Base-by-base conservation (phyloP, 2,797 vertebrate species). In the Champsocephalus esox region DNA sequence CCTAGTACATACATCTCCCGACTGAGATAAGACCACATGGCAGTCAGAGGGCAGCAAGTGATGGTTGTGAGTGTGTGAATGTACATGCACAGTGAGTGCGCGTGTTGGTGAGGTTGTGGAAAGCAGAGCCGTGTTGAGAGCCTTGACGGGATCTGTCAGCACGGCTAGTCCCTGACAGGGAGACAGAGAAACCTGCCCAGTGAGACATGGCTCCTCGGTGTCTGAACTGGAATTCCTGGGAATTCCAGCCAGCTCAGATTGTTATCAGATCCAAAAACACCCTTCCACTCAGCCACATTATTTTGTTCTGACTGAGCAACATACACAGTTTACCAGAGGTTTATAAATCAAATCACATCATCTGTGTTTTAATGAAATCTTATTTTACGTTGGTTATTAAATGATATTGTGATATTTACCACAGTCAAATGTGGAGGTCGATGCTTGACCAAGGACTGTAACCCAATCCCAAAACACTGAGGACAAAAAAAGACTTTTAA, bases 161-260 rank as follows among this genome's bases (percentile, higher is more conserved):
- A 6, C 55, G 62, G 75, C 64, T 63, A 55, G 73, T 70, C 79
- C 49, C 62, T 55, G 80, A 82, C 70, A 44, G 62, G 67, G 83
- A 86, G 75, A 64, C 71, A 38, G 71, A 75, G 83, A 83, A 88
- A 85, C 82, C 74, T 85, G 87, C 85, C 69, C 81, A 80, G 80
- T 86, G 86, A 89, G 82, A 88, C 71, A 14, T 75, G 92, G 91
- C 93, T 93, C 92, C 91, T 89, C 77, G 0, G 61, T 88, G 89
- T 94, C 90, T 93, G 68, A 49, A 70, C 65, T 75, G 83, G 82
- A 91, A 92, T 93, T 91, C 85, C 81, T 73, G 80, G 63, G 70
- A 87, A 88, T 88, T 93, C 89, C 79, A 89, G 80, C 70, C 69
- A 78, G 77, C 82, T 83, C 60, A 86, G 92, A 93, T 92, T 87